Evolutionary conservation across 2,888 invertebrate species (phyloP), one percentile per base, ranked within the genome.

Genomic region (Branchipolynoe longqiensis): DNA sequence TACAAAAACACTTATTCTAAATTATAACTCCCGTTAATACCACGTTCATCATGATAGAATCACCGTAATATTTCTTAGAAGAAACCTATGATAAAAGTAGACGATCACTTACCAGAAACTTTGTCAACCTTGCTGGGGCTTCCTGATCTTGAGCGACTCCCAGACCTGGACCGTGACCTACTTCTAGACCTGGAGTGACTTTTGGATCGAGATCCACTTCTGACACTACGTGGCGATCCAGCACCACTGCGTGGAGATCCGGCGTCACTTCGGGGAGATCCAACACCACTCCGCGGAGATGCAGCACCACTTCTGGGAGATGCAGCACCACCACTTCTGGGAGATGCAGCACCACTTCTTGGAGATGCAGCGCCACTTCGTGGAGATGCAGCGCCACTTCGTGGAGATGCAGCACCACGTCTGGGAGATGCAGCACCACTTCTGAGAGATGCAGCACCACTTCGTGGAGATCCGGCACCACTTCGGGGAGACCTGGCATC

Each of bases 251-350:
- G 58, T 25, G 84, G 84, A n/a, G 69, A 41, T 12, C 48, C 84
- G 31, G 84, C 64, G 25, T 73, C 48, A 31, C 84, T 84, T n/a
- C 84, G 54, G 14, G 89, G 89, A 12, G 90, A 88, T 33, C 88
- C 87, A 25, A 90, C 90, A 64, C 89, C 88, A 31, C 90, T 88
- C 54, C 90, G 40, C 40, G 85, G 86, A 31, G 62, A 83, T 25
- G 88, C 84, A 1, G 85, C 78, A 0, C 85, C 64, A 41, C 85
- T 86, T n/a, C 48, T 31, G 25, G 62, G 59, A 31, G 64, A 64
- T n/a, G 12, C 78, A n/a, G n/a, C n/a, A 2, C 22, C 69, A 69
- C 69, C 69, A 69, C 78, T 78, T 28, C 78, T 1, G 1, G 48
- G 78, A 8, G 78, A 74, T 14, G 40, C 74, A 12, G 74, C 74